Conservation (phyloP, 1,140 invertebrate genomes). For the Trachymyrmex cornetzi region DNA sequence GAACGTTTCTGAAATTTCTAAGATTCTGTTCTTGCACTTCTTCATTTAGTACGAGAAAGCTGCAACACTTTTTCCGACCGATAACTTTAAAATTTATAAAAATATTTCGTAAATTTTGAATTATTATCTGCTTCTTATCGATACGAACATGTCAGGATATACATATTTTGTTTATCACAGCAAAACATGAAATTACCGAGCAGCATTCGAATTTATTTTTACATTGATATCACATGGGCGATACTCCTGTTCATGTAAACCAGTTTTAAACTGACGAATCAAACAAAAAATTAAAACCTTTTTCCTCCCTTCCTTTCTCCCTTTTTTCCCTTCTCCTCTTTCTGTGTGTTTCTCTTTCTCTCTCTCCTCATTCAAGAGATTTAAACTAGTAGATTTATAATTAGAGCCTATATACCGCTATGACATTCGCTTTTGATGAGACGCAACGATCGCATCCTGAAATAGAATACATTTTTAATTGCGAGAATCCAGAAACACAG, state of each 20-base stretch:
- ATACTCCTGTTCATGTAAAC: constrained; percentile 37
- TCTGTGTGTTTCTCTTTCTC: too few species aligned
- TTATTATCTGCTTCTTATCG: constrained; percentile 31
- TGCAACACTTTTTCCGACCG: not conserved
- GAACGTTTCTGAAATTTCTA: not conserved
- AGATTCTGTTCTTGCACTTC: not conserved
- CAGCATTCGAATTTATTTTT: constrained; percentile 35
- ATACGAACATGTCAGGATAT: constrained; percentile 2
- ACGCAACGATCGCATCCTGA: not conserved
- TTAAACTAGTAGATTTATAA: constrained; percentile 12
- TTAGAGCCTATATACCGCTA: not conserved
- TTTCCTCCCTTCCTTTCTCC: too few species aligned
- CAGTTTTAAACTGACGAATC: constrained; percentile 30
- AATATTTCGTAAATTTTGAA: not conserved
- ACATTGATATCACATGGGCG: constrained; percentile 7
- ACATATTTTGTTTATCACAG: constrained; percentile 44
- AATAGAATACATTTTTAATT: constrained; percentile 33
- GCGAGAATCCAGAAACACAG: not conserved
- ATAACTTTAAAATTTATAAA: not conserved
- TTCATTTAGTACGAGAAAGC: not conserved
- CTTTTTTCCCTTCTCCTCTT: not conserved
- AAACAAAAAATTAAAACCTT: constrained; percentile 31
- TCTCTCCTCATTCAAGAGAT: not conserved
- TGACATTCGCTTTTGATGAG: not conserved
- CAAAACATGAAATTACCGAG: constrained; percentile 10